phyloP scores from a whole-genome alignment of 1,140 invertebrate species.

The Nephila pilipes region DNA sequence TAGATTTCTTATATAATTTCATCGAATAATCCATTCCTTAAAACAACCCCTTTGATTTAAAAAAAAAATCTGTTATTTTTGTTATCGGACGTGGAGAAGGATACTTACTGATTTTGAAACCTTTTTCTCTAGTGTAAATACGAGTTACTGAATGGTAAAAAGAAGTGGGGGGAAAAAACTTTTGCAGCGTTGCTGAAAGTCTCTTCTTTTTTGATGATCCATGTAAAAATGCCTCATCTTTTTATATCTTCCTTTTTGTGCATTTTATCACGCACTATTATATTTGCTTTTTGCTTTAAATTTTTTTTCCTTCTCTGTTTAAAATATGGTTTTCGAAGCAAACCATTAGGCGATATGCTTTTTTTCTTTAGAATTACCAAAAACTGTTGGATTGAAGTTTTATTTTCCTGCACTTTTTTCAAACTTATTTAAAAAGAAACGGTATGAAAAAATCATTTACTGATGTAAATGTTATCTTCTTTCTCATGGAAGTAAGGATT shows the following conservation, averaged over 20 bases:
- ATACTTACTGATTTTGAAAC: background rate
- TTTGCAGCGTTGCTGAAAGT: background rate
- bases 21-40: too few relatives aligned
- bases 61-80: background rate
- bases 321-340: background rate
- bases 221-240: slow-evolving; percentile 22
- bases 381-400: slow-evolving; percentile 1
- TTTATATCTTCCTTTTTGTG: slow-evolving; percentile 1
- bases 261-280: slow-evolving; percentile 37
- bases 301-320: background rate
- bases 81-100: background rate
- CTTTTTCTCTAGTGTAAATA: background rate
- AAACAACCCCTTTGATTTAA: too few relatives aligned
- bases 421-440: background rate
- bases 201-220: background rate
- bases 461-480: background rate
- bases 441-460: background rate
- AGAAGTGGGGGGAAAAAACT: background rate
- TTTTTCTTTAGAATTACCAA: background rate
- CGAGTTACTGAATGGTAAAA: background rate
- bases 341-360: slow-evolving; percentile 13
- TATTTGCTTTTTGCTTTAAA: slow-evolving; percentile 7
- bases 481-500: background rate
- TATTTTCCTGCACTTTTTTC: background rate
- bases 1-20: too few relatives aligned